phyloP scores from a whole-genome alignment of 2,113 vertebrate species.

The Zeus faber region DNA sequence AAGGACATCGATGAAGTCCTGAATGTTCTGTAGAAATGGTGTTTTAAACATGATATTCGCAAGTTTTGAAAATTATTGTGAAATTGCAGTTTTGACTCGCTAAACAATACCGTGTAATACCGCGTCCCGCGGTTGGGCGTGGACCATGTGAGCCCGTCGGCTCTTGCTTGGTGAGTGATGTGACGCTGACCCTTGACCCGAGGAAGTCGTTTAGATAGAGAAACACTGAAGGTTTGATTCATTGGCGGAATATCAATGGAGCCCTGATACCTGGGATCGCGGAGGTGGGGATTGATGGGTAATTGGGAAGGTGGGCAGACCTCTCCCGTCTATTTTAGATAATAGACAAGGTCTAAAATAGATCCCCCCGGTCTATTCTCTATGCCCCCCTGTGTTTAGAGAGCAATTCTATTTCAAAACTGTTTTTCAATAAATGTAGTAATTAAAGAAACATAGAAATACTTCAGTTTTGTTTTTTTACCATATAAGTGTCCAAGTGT shows the following conservation, averaged over 20 bases:
- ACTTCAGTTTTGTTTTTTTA: too few species aligned
- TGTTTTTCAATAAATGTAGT: too few species aligned
- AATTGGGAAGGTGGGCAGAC: conserved; percentile 48
- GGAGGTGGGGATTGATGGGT: conserved; percentile 58
- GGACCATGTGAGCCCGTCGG: neutral
- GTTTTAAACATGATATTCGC: neutral
- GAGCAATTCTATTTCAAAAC: conserved; percentile 1
- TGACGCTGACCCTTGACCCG: conserved; percentile 69
- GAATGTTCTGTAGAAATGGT: too few species aligned
- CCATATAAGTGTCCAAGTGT: too few species aligned
- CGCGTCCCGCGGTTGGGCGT: neutral
- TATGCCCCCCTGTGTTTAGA: neutral
- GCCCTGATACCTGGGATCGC: conserved; percentile 41
- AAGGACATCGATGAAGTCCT: too few species aligned
- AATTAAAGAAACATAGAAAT: too few species aligned
- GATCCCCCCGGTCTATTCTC: neutral
- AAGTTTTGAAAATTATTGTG: neutral
- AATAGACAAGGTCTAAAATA: neutral
- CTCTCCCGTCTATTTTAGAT: neutral
- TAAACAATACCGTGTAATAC: neutral
- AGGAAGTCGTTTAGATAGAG: conserved; percentile 75
- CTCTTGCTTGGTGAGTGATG: conserved; percentile 62
- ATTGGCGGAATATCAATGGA: conserved; percentile 52
- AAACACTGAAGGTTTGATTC: conserved; percentile 64
- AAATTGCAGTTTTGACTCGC: neutral